phyloP scores from a whole-genome alignment of 2,113 vertebrate species.

The Rhinoderma darwinii region DNA sequence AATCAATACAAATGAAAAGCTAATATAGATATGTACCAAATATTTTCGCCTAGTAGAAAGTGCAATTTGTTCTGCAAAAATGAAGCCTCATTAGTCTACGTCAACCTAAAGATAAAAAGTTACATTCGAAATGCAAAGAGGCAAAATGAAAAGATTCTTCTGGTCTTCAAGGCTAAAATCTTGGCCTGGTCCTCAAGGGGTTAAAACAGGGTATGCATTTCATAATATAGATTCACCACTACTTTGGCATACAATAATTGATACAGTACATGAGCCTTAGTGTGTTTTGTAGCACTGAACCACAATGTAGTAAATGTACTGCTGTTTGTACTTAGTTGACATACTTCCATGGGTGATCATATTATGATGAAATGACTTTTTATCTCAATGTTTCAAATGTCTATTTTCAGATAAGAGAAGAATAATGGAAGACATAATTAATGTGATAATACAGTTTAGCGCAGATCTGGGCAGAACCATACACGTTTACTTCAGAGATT shows the following conservation, averaged over 20 bases:
- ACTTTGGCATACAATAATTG: background rate
- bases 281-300: background rate
- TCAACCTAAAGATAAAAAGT: too few relatives aligned
- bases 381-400: background rate
- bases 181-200: background rate
- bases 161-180: background rate
- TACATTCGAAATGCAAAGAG: too few relatives aligned
- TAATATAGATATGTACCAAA: too few relatives aligned
- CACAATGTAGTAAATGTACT: background rate
- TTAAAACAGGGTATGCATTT: background rate
- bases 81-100: too few relatives aligned
- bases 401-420: background rate
- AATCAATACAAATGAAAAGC: too few relatives aligned
- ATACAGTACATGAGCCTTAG: background rate
- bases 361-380: background rate
- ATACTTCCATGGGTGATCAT: background rate
- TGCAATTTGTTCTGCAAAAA: too few relatives aligned
- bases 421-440: background rate
- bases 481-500: conserved; percentile 2
- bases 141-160: background rate
- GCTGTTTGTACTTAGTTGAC: background rate
- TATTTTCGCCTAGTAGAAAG: too few relatives aligned
- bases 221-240: background rate
- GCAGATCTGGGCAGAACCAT: background rate
- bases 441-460: too few relatives aligned